Conservation (phyloP, 2,113 vertebrate species). For the Clarias batrachus region DNA sequence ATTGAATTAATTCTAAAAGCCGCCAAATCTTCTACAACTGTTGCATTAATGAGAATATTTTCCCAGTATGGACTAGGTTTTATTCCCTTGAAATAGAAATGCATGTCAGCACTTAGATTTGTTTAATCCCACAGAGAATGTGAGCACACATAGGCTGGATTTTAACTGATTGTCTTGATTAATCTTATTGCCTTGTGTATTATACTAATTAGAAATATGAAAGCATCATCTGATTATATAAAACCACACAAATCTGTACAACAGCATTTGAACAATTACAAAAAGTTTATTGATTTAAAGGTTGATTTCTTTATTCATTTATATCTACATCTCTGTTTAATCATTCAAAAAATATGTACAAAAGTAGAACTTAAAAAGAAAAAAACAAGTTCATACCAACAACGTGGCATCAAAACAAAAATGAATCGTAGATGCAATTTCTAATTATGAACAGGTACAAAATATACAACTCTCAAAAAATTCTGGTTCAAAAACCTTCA, state of each 20-base stretch:
- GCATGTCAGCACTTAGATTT: not conserved
- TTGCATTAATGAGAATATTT: not conserved
- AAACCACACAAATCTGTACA: constrained; percentile 37
- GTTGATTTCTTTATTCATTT: constrained; percentile 71
- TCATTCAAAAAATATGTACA: constrained; percentile 48
- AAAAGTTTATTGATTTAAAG: constrained; percentile 73
- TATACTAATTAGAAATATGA: not conserved
- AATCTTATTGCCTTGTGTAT: not conserved
- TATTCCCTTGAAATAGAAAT: not conserved
- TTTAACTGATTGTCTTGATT: not conserved
- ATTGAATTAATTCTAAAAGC: not conserved
- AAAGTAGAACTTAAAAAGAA: constrained; percentile 60
- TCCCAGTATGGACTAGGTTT: not conserved
- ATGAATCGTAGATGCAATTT: not conserved
- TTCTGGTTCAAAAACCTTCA: not conserved
- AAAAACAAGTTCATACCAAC: constrained; percentile 34
- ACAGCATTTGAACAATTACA: constrained; percentile 55
- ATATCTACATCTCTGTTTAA: constrained; percentile 55
- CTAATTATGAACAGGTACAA: constrained; percentile 52
- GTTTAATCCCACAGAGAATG: not conserved
- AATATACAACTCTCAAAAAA: constrained; percentile 59
- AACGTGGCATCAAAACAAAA: constrained; percentile 30
- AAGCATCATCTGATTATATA: not conserved
- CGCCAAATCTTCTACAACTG: no score
- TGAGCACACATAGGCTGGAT: not conserved